A percentile compares a stretch with the other conserved stretches of the same genome.
phyloP scores from a whole-genome alignment of 1,140 invertebrate genomes.

The Papilio aristodemus region DNA sequence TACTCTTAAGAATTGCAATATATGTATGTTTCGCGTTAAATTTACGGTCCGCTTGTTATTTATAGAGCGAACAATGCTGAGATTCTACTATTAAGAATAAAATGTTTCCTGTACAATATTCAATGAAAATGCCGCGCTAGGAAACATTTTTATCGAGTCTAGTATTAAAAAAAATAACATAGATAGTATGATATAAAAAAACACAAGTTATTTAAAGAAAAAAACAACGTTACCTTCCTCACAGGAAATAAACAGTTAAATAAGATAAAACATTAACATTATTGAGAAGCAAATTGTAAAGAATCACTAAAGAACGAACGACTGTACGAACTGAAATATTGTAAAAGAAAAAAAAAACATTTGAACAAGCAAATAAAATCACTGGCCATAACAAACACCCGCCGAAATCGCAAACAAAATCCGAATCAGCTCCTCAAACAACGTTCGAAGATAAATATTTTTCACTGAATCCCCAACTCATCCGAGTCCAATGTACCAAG shows the following conservation, averaged over 20 bases:
- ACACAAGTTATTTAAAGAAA: too few relatives aligned
- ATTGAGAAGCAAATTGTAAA: not conserved
- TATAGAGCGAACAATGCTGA: constrained; percentile 1
- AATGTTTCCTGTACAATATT: not conserved
- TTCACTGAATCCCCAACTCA: constrained; percentile 14
- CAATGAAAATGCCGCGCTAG: not conserved
- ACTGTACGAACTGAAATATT: too few relatives aligned
- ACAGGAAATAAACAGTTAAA: too few relatives aligned
- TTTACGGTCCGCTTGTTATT: constrained; percentile 10
- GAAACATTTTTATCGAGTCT: not conserved
- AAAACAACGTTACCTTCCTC: too few relatives aligned
- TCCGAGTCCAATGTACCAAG: constrained; percentile 26
- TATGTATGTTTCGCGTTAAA: constrained; percentile 14
- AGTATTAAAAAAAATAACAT: too few relatives aligned
- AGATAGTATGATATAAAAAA: too few relatives aligned
- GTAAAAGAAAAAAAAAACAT: not conserved
- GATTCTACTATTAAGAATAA: not conserved
- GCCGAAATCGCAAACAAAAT: constrained; percentile 21
- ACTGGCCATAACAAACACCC: constrained; percentile 17
- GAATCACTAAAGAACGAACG: not conserved
- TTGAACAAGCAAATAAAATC: not conserved
- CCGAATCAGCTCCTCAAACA: constrained; percentile 26
- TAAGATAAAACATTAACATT: too few relatives aligned
- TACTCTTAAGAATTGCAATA: not conserved
- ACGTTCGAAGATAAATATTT: constrained; percentile 22